Base-by-base conservation (phyloP, 1,140 invertebrate genomes). In the Eupeodes corollae region DNA sequence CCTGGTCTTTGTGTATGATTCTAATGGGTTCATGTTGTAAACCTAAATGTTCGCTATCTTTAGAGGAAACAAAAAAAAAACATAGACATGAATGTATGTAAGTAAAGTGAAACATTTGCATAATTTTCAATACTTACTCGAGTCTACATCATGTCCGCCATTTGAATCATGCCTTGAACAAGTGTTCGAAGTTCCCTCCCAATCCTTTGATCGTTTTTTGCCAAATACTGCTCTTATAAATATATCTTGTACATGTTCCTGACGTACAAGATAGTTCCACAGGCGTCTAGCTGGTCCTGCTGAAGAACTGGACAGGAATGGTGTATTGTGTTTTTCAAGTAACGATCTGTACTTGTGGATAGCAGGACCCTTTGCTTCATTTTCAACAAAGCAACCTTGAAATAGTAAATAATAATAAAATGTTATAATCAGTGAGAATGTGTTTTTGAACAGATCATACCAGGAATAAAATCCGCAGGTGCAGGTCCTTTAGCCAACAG, bases 1-100 rank as follows among this genome's bases (percentile, higher is more conserved):
- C 96, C 74, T 97, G 93, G 67, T 99, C 96, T 73, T 98, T 98
- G 67, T 99, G 96, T 51, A 98, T 94, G 51, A 99, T 92, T 48
- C 93, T 79, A 47, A 97, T 89, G 35, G 91, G 86, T 57, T 88
- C 87, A 40, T 80, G 76, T 37, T 37, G 15, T 37, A 10, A 10
- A 37, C 13, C 13, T 10, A n/a, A 37, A 37, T n/a, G 15, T n/a
- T n/a, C 13, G 15, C 15, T 37, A 37, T 37, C 15, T n/a, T 6
- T 5, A 15, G 5, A 37, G 35, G 13, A 6, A 15, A n/a, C 12
- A 37, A 3, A 26, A 26, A 26, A 26, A 8, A 5, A 8, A 8
- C 3, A 26, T 5, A 26, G 21, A 26, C 21, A 26, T 26, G n/a
- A 33, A 33, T 33, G 8, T 8, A 33, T 26, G 8, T 26, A 5